phyloP scores from a whole-genome alignment of 2,888 invertebrate genomes.

The Cremastinae sp. region DNA sequence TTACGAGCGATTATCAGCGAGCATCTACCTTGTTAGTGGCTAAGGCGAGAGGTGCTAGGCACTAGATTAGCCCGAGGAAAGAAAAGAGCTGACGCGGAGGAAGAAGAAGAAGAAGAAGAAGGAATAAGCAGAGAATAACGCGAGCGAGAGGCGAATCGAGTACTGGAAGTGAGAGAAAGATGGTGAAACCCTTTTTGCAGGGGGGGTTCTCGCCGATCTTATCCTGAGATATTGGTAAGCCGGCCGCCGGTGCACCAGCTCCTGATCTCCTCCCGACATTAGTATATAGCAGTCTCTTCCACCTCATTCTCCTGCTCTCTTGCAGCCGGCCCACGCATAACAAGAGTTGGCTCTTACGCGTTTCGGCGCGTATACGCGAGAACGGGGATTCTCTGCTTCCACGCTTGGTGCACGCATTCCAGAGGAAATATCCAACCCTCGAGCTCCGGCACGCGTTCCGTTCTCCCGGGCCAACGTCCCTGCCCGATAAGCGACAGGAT shows the following conservation, averaged over 20 bases:
- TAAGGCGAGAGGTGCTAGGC: conserved; percentile 64
- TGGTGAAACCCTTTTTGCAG: conserved; percentile 61
- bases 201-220: conserved; percentile 63
- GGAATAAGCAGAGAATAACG: not conserved
- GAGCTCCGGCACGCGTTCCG: conserved; percentile 31
- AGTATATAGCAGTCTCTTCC: conserved; percentile 38
- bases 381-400: conserved; percentile 43
- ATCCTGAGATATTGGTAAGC: conserved; percentile 64
- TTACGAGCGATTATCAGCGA: conserved; percentile 70
- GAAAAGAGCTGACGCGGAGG: conserved; percentile 38
- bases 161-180: conserved; percentile 49
- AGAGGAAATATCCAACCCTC: conserved; percentile 36
- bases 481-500: conserved; percentile 54
- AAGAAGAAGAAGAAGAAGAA: conserved; percentile 23
- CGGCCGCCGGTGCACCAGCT: conserved; percentile 57
- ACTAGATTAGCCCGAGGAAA: conserved; percentile 60
- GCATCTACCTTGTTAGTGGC: conserved; percentile 75
- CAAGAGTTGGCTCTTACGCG: conserved; percentile 60
- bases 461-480: conserved; percentile 51
- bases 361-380: conserved; percentile 45
- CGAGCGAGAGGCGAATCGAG: too few relatives aligned
- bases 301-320: conserved; percentile 13
- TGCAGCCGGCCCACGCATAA: conserved; percentile 58
- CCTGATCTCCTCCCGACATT: conserved; percentile 44
- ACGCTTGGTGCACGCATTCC: conserved; percentile 55